Evolutionary conservation across 1,140 invertebrate genomes (phyloP).

Genomic region (Apocrypta bakeri): DNA sequence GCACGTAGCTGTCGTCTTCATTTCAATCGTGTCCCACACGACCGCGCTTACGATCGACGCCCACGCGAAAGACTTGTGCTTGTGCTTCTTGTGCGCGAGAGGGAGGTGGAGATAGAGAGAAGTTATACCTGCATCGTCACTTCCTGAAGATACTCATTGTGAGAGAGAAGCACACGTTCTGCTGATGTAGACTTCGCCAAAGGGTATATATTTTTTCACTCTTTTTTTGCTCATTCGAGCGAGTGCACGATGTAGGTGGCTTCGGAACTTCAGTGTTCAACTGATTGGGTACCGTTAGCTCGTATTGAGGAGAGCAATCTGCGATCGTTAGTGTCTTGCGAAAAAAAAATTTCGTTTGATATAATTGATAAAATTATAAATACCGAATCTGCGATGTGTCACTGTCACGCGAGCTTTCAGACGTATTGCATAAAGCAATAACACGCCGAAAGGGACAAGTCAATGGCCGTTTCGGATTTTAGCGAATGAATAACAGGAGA

Average conservation of each 20-base stretch:
- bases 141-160: background rate
- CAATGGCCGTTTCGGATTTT: background rate
- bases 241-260: background rate
- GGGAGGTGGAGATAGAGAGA: background rate
- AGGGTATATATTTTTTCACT: background rate
- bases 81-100: too few relatives aligned
- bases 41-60: slow-evolving; percentile 14
- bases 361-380: too few relatives aligned
- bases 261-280: background rate
- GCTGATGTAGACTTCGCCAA: too few relatives aligned
- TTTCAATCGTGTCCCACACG: background rate
- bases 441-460: background rate
- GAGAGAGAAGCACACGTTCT: background rate
- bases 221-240: background rate
- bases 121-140: background rate
- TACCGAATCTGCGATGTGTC: too few relatives aligned
- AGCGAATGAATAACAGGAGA: background rate
- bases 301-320: background rate
- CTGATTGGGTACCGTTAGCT: background rate
- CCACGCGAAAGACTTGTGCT: slow-evolving; percentile 8
- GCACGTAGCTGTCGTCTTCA: background rate
- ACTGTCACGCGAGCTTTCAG: too few relatives aligned
- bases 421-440: background rate
- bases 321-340: too few relatives aligned
- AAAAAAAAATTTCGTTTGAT: too few relatives aligned